These are phyloP conservation scores for Parasteatoda lunata DNA, from an alignment of 2,888 invertebrate genomes.

Conservation along the genomic window DNA sequence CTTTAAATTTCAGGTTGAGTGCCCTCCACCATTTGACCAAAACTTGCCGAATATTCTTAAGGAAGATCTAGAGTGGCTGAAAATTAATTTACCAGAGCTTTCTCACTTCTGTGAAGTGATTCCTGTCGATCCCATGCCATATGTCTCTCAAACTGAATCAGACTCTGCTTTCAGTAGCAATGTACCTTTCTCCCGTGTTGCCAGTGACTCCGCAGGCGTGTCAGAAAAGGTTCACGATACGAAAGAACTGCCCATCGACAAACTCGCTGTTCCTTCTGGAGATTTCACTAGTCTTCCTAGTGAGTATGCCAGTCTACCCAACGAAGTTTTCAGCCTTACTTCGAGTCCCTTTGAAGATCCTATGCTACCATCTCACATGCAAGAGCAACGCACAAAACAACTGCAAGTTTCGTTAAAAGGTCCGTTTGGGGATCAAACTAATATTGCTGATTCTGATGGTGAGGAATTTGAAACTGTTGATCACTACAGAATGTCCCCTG, in stretches of 20 bases:
- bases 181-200: slow-evolving; percentile 49
- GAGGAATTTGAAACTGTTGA: slow-evolving; percentile 88
- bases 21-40: slow-evolving; percentile 74
- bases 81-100: slow-evolving; percentile 73
- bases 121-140: slow-evolving; percentile 67
- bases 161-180: slow-evolving; percentile 65
- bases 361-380: slow-evolving; percentile 26
- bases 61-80: slow-evolving; percentile 74
- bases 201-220: slow-evolving; percentile 23
- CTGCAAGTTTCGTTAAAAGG: slow-evolving; percentile 18
- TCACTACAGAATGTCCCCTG: slow-evolving; percentile 71
- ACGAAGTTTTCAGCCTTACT: slow-evolving; percentile 57
- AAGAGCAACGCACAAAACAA: slow-evolving; percentile 39
- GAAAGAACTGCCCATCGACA: slow-evolving; percentile 14
- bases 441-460: slow-evolving; percentile 84
- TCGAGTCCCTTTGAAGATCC: slow-evolving; percentile 65
- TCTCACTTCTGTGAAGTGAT: slow-evolving; percentile 64
- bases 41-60: slow-evolving; percentile 73
- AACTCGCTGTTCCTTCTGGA: slow-evolving; percentile 30
- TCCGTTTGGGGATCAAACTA: slow-evolving; percentile 10
- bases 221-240: slow-evolving; percentile 15
- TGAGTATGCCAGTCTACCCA: slow-evolving; percentile 46
- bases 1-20: slow-evolving; percentile 75
- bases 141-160: slow-evolving; percentile 30
- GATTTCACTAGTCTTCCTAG: slow-evolving; percentile 54